Base-by-base conservation (phyloP, 1,140 invertebrate species). In the Chironomus tepperi region DNA sequence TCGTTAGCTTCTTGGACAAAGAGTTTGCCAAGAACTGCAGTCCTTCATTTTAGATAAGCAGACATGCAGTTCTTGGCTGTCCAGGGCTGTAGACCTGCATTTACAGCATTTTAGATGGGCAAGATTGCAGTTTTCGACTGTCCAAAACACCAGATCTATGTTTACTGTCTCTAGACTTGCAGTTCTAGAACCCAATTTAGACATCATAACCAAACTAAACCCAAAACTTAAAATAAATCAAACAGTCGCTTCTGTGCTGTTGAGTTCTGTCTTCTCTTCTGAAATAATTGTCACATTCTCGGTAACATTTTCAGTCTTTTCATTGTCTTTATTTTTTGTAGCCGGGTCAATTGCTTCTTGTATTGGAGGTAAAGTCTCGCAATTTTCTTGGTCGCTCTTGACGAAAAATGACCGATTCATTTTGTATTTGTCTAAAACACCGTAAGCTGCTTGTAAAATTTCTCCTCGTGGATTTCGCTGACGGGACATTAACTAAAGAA, bases 341-440 rank as follows among this genome's bases (percentile, higher is more conserved):
- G 18, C 10, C 42, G 77, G 76, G 70, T 79, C 77, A 64, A 77
- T 34, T 42, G 79, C 75, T 43, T 77, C 76, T 5, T 79, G 82
- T 42, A 80, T 83, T 76, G 77, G 82, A 19, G 83, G 84, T 73
- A 86, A 77, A 18, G 86, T 83, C 0, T 85, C 85, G 79, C 90
- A 92, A 78, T 90, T 89, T 73, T 88, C 87, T 79, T 92, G 91
- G 77, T 91, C 88, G 12, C 90, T 91, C 82, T 89, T 90, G 2
- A 91, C 86, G 80, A 92, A 91, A 86, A 91, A 91, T 0, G 88
- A 88, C 76, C 89, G 86, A 24, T 87, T 89, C 75, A 92, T 90
- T 79, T 89, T 90, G 81, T 86, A 90, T 76, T 87, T 88, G 77
- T 92, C 90, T 16, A 92, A 81, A 1, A 89, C 87, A 2, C 86